phyloP scores from a whole-genome alignment of 2,113 vertebrate species.

The Struthidea cinerea region DNA sequence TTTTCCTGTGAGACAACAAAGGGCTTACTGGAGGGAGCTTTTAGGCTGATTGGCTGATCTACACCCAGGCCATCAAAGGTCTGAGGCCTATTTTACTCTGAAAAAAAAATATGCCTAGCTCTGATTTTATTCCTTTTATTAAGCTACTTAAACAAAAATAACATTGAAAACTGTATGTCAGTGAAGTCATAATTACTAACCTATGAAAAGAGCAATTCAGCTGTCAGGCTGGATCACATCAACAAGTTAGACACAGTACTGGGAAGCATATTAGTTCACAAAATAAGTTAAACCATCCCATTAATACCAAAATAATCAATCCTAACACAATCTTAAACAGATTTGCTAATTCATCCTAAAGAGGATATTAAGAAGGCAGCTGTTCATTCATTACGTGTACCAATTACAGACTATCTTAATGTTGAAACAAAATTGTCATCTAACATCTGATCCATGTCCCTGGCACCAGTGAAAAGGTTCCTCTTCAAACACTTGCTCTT shows the following conservation, averaged over 20 bases:
- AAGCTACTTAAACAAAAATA: constrained; percentile 14
- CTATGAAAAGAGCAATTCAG: background rate
- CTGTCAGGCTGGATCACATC: constrained; percentile 16
- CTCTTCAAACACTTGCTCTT: background rate
- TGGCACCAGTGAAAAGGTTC: background rate
- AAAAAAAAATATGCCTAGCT: background rate
- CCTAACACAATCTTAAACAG: background rate
- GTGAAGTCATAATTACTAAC: constrained; percentile 19
- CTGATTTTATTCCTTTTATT: constrained; percentile 8
- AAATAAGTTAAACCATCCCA: background rate
- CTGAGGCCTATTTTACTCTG: background rate
- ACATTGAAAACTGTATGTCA: background rate
- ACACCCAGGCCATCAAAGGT: background rate
- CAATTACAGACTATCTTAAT: background rate
- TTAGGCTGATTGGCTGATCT: background rate
- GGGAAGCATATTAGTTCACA: background rate
- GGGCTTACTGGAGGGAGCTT: background rate
- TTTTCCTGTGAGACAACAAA: background rate
- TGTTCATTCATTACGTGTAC: rapidly evolving
- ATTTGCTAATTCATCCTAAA: background rate
- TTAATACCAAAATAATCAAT: constrained; percentile 15
- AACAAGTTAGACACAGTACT: background rate
- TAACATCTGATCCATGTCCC: background rate
- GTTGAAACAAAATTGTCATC: background rate
- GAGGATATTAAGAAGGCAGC: background rate